phyloP scores from a whole-genome alignment of 2,888 invertebrate species.

The Hypena proboscidalis region DNA sequence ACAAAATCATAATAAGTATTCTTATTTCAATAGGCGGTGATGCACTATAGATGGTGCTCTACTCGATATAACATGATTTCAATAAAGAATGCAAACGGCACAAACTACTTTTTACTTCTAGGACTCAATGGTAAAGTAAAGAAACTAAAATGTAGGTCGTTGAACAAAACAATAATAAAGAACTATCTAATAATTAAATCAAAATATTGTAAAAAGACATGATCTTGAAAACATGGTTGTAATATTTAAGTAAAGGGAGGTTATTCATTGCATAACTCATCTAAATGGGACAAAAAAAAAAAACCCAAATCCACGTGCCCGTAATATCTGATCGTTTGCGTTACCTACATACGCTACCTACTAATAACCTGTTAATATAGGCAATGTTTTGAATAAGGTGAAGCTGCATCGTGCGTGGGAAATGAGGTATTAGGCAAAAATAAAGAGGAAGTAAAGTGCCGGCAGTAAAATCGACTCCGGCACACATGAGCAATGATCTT shows the following conservation, averaged over 20 bases:
- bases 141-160: conserved; percentile 11
- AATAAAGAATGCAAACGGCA: background rate
- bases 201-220: conserved; percentile 2
- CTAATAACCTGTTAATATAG: too few relatives aligned
- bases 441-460: background rate
- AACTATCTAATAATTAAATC: conserved; percentile 2
- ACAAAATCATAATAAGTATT: background rate
- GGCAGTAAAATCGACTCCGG: background rate
- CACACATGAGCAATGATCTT: background rate
- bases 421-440: too few relatives aligned
- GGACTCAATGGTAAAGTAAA: conserved; percentile 10
- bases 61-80: background rate
- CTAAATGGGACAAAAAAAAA: too few relatives aligned
- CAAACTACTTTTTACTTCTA: background rate
- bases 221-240: too few relatives aligned
- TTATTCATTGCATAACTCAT: too few relatives aligned
- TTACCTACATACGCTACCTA: too few relatives aligned
- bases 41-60: too few relatives aligned
- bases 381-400: too few relatives aligned
- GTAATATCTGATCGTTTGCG: too few relatives aligned
- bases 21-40: background rate
- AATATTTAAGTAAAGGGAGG: too few relatives aligned
- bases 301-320: too few relatives aligned
- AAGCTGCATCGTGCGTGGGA: too few relatives aligned
- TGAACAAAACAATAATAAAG: conserved; percentile 14